Percentiles rank a stretch among this genome's conserved stretches.
Evolutionary conservation across 2,888 invertebrate genomes (phyloP).

Genomic region (Trissoscelio sp.): DNA sequence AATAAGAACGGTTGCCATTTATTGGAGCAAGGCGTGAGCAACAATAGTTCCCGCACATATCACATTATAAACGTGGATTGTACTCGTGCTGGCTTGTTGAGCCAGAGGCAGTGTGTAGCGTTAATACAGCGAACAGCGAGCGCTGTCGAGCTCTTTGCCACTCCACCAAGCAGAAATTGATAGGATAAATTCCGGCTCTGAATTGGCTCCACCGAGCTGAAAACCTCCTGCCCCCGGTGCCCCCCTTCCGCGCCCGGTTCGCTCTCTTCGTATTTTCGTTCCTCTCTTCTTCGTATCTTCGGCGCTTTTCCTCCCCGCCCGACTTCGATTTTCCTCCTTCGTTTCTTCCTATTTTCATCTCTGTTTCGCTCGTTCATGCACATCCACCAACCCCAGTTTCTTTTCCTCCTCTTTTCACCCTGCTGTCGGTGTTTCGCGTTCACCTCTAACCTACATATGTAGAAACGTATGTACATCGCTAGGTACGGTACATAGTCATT

Average conservation of each 20-base stretch:
- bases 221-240: conserved; percentile 81
- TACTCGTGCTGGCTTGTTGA: conserved; percentile 74
- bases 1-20: conserved; percentile 76
- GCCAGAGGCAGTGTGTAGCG: conserved; percentile 80
- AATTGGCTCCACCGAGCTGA: conserved; percentile 86
- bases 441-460: conserved; percentile 52
- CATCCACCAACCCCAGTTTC: conserved; percentile 43
- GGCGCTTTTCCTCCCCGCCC: conserved; percentile 56
- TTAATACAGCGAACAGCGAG: conserved; percentile 83
- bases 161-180: conserved; percentile 87
- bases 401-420: conserved; percentile 40
- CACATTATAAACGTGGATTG: conserved; percentile 77
- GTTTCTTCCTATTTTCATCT: conserved; percentile 55
- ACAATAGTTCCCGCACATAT: conserved; percentile 75
- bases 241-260: conserved; percentile 65
- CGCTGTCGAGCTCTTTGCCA: conserved; percentile 85
- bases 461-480: conserved; percentile 38
- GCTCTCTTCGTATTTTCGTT: conserved; percentile 65
- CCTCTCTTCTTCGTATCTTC: conserved; percentile 67
- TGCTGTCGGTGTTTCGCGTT: conserved; percentile 33
- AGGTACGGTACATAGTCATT: conserved; percentile 3
- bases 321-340: conserved; percentile 49
- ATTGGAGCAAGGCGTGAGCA: conserved; percentile 76
- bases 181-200: conserved; percentile 87
- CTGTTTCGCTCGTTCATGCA: conserved; percentile 4